Conservation (phyloP, 2,113 vertebrate species). For the Camelus bactrianus region DNA sequence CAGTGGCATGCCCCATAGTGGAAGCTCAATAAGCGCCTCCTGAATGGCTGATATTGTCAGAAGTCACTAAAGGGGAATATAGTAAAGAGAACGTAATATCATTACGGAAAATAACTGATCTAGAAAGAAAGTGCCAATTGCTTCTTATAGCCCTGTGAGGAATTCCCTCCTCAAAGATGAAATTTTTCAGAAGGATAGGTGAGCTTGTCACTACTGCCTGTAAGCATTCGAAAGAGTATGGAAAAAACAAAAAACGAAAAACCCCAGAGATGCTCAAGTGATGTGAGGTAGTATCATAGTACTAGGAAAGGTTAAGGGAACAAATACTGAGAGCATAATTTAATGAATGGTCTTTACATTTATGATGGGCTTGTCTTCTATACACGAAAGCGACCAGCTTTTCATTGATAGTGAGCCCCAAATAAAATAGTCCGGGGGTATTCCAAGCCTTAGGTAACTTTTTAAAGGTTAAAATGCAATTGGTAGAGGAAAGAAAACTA, state of each 20-base stretch:
- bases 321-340: neutral
- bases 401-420: neutral
- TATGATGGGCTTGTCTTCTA: neutral
- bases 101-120: neutral
- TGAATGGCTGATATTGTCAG: neutral
- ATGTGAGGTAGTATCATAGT: neutral
- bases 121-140: neutral
- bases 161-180: slow-evolving; percentile 11
- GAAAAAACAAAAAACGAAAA: neutral
- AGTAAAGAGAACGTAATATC: neutral
- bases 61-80: neutral
- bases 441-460: neutral
- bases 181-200: neutral
- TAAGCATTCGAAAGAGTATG: slow-evolving; percentile 10
- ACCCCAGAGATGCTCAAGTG: neutral
- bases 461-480: slow-evolving; percentile 36
- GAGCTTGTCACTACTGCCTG: neutral
- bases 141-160: neutral
- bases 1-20: neutral
- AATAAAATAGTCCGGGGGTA: neutral
- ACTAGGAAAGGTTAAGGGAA: slow-evolving; percentile 16
- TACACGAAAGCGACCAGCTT: neutral
- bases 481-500: neutral
- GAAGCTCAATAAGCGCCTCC: neutral
- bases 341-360: slow-evolving; percentile 14